A percentile compares a stretch with the other conserved stretches of the same genome.
Evolutionary conservation across 92 coral and sea anemone species (phyloP).

Genomic region (Ricordea florida): DNA sequence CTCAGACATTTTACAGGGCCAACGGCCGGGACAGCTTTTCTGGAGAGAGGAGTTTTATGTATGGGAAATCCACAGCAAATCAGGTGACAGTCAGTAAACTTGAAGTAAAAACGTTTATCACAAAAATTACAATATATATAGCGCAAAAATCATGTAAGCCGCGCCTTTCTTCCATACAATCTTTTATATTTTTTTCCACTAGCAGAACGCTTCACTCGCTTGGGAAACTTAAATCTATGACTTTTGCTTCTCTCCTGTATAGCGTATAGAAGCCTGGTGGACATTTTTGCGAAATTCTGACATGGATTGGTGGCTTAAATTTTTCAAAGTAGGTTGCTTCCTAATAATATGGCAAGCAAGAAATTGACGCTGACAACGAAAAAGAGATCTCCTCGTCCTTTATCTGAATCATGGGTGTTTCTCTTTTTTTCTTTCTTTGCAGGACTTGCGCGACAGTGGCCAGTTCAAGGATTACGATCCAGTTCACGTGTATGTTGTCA

Average conservation of each 20-base stretch:
- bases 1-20: constrained; percentile 4
- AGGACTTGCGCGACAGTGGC: constrained; percentile 31
- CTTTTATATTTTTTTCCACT: not conserved
- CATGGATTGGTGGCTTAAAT: constrained; percentile 33
- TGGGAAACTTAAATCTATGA: not conserved
- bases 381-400: not conserved
- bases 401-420: not conserved
- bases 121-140: not conserved
- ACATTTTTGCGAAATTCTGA: constrained; percentile 16
- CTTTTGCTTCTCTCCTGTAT: not conserved
- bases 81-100: not conserved
- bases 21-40: constrained; percentile 27
- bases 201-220: not conserved
- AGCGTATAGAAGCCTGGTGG: constrained; percentile 33
- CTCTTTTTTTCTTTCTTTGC: not conserved
- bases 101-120: not conserved
- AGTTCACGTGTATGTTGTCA: constrained; percentile 1
- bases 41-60: constrained; percentile 34
- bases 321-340: constrained; percentile 33
- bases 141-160: too few relatives aligned
- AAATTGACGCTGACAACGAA: not conserved
- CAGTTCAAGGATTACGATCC: constrained; percentile 15
- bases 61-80: constrained; percentile 40
- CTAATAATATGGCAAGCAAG: too few relatives aligned
- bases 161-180: too few relatives aligned